Evolutionary conservation across 2,888 invertebrate genomes (phyloP).

Genomic region (Drosophila mercatorum): DNA sequence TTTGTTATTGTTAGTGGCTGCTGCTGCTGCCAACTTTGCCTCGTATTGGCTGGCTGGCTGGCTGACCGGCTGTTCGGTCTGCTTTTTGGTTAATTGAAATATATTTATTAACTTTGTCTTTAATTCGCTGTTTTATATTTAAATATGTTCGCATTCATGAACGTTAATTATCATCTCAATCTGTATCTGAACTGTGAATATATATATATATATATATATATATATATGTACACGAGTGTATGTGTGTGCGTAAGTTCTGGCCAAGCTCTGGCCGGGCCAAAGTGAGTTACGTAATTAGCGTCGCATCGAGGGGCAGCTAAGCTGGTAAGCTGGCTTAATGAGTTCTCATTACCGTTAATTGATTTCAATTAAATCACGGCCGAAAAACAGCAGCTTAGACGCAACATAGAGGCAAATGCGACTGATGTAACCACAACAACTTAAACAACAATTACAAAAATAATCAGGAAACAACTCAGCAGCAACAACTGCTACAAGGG

Average conservation of each 20-base stretch:
- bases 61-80: neutral
- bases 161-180: conserved; percentile 26
- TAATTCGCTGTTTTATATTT: conserved; percentile 57
- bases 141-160: conserved; percentile 36
- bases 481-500: conserved; percentile 29
- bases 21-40: conserved; percentile 3
- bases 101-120: conserved; percentile 69
- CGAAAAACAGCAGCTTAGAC: conserved; percentile 60
- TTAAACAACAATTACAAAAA: conserved; percentile 76
- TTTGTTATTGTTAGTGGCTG: conserved; percentile 73
- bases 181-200: neutral
- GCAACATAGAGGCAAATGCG: conserved; percentile 55
- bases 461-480: conserved; percentile 59
- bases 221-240: neutral
- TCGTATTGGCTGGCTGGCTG: conserved; percentile 1
- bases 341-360: conserved; percentile 84
- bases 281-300: conserved; percentile 44
- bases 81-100: conserved; percentile 63
- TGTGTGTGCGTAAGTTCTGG: neutral
- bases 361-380: conserved; percentile 85
- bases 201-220: too few species aligned
- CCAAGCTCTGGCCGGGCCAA: neutral
- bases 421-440: conserved; percentile 74
- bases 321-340: conserved; percentile 79
- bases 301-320: conserved; percentile 20